Evolutionary conservation across 2,888 invertebrate genomes (phyloP), one percentile per base, ranked within the genome.

Genomic region (Eledone cirrhosa): DNA sequence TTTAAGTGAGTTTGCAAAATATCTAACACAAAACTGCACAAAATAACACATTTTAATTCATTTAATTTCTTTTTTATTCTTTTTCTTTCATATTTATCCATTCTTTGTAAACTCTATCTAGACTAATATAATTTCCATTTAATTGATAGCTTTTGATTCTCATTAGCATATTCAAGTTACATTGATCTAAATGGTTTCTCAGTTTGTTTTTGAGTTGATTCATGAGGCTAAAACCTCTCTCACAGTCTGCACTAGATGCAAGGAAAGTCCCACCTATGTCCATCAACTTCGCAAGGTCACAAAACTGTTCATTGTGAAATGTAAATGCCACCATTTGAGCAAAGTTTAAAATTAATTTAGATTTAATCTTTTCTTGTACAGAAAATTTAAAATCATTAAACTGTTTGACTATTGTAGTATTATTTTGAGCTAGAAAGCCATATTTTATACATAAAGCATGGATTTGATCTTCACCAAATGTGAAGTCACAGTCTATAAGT

Each of bases 111-210:
- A 63, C 63, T 63, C 63, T 63, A 63, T 24, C n/a, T 24, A 63
- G 63, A 63, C 63, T 63, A 63, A 63, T 14, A 63, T 7, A 14
- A 63, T 63, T 27, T 3, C 63, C 63, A 63, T 63, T 16, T 27
- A 63, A 63, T 63, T 63, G 63, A 63, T 63, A 63, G 63, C 63
- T 63, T 63, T 63, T 63, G 27, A 63, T 63, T 63, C 63, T 63
- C 63, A 63, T 63, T 63, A 63, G 63, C 63, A 63, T 63, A 63
- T 63, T 16, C 63, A 63, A 63, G 14, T 63, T 8, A 63, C 63
- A 63, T 7, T 63, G 13, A 63, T 27, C 63, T 14, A 63, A 14
- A 63, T 63, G 63, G 63, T 63, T 63, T 63, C 63, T 63, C 63
- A 63, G 63, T 16, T 63, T 63, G 63, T 63, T 63, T 63, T 63